Evolutionary conservation across 2,113 vertebrate genomes (phyloP).

Genomic region (Rostratula benghalensis): DNA sequence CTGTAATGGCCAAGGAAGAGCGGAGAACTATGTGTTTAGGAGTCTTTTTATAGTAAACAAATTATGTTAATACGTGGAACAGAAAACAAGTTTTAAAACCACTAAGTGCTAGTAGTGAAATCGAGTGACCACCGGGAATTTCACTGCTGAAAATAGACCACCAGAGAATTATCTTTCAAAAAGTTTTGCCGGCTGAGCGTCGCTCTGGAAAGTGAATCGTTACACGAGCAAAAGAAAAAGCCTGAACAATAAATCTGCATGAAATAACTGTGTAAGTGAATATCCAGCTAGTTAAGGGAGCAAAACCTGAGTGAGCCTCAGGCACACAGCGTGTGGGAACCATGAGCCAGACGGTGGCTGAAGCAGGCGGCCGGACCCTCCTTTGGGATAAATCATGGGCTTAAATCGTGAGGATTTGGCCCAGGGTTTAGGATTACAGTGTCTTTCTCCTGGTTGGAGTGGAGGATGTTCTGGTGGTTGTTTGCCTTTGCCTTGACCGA

Average conservation of each 20-base stretch:
- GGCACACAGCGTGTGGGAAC: not conserved
- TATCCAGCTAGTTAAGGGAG: not conserved
- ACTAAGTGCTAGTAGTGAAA: slow-evolving; percentile 42
- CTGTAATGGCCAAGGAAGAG: not conserved
- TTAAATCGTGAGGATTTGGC: not conserved
- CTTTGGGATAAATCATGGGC: not conserved
- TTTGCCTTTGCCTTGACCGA: not conserved
- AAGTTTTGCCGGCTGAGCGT: not conserved
- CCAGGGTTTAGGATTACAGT: not conserved
- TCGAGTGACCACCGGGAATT: slow-evolving; percentile 4
- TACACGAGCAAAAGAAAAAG: slow-evolving; percentile 4
- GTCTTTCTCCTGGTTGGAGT: not conserved
- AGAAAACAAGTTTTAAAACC: slow-evolving; percentile 56
- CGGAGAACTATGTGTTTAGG: slow-evolving; percentile 32
- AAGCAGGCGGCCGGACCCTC: not conserved
- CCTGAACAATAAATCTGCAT: not conserved
- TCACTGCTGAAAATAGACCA: slow-evolving; percentile 48
- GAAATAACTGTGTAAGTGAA: not conserved
- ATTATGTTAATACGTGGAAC: slow-evolving; percentile 33
- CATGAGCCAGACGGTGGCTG: not conserved
- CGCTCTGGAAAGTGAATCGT: slow-evolving; percentile 13
- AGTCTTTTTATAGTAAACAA: slow-evolving; percentile 48
- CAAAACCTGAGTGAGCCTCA: not conserved
- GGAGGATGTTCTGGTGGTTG: not conserved
- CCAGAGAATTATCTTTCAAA: not conserved